Evolutionary conservation across 1,140 invertebrate species (phyloP), one percentile per base, ranked within the genome.

Genomic region (Solenopsis fugax): DNA sequence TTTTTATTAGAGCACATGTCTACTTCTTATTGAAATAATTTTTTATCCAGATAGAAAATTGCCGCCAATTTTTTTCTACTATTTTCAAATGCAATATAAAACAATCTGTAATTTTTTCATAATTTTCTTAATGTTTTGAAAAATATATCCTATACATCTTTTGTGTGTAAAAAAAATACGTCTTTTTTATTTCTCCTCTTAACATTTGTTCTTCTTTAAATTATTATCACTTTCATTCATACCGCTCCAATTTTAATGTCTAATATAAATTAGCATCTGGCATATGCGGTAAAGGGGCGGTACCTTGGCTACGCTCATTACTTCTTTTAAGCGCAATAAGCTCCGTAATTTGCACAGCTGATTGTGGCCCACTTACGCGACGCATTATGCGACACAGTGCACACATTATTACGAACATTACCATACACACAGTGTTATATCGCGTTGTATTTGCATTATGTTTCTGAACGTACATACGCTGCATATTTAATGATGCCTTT

Each of bases 361-460:
- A 85, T 85, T 85, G 62, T 78, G 62, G 82, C 60, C 60, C 82
- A 67, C 82, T 78, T 78, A 65, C 48, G 73, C 48, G 48, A 16
- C 82, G 21, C 69, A 81, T 71, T 81, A 81, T 81, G 52, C 78
- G 71, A 76, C 73, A 67, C 56, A 62, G 69, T 48, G 82, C 82
- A 65, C 58, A 78, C 82, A 54, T 78, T 85, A 77, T 85, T 85
- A 78, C 41, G 37, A 75, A 48, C 62, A 78, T 76, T 78, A 85
- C 18, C 73, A 64, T 60, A 52, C 78, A 58, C 41, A 58, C 37
- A 75, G 60, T n/a, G 64, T 45, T 67, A 69, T 45, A 62, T n/a
- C 34, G 21, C 10, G 69, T n/a, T 12, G 37, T 64, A 65, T 52
- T 77, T 76, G 71, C 81, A 56, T 76, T 76, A 34, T 67, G 62